These are phyloP conservation scores for Thecocarcelia acutangulata DNA, from an alignment of 2,888 invertebrate species.

Conservation along the genomic window DNA sequence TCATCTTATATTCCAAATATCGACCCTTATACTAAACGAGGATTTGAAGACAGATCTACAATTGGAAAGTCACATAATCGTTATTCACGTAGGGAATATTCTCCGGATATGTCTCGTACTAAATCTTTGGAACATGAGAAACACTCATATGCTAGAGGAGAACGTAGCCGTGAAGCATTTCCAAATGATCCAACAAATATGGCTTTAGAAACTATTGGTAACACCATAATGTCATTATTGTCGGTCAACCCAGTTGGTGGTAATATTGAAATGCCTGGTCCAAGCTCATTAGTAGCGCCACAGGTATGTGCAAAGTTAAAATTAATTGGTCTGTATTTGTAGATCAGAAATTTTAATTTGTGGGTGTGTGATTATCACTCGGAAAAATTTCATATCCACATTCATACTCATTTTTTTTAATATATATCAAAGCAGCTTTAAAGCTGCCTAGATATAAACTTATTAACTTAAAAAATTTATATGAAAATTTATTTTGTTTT, in stretches of 20 bases:
- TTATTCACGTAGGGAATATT: slow-evolving; percentile 27
- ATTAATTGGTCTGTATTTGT: neutral
- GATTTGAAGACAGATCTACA: slow-evolving; percentile 24
- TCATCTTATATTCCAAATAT: slow-evolving; percentile 13
- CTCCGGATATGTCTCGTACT: slow-evolving; percentile 30
- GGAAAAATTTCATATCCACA: too few species aligned
- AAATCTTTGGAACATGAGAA: slow-evolving; percentile 50
- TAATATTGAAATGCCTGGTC: slow-evolving; percentile 1
- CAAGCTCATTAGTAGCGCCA: slow-evolving; percentile 2
- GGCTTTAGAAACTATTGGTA: slow-evolving; percentile 54
- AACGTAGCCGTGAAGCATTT: neutral
- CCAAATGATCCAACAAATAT: slow-evolving; percentile 24
- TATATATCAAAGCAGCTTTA: too few species aligned
- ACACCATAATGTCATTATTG: slow-evolving; percentile 43
- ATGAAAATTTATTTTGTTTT: too few species aligned
- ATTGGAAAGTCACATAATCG: slow-evolving; percentile 39
- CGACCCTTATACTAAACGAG: neutral
- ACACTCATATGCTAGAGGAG: slow-evolving; percentile 29
- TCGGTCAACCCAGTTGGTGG: neutral
- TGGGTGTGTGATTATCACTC: too few species aligned
- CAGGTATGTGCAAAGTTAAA: slow-evolving; percentile 28
- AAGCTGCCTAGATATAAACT: too few species aligned
- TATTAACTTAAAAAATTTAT: too few species aligned
- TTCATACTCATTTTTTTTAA: too few species aligned
- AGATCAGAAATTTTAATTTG: too few species aligned